Conservation (phyloP, 2,888 invertebrate species). For the Mythimna impura region DNA sequence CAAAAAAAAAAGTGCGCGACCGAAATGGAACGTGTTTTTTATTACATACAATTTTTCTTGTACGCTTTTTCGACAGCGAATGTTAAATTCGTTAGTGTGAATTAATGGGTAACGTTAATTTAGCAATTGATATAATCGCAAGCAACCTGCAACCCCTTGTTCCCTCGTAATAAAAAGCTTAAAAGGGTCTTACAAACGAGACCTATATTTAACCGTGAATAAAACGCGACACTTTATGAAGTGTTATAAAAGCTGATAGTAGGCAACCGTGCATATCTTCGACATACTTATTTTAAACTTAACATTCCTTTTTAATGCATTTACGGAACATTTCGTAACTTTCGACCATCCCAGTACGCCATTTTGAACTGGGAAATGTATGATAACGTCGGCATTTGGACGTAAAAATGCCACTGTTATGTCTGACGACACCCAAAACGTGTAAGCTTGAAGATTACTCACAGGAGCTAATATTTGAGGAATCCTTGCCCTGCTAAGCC, state of each 20-base stretch:
- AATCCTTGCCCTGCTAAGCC: slow-evolving; percentile 71
- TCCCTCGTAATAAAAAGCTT: slow-evolving; percentile 22
- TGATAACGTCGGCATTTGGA: slow-evolving; percentile 67
- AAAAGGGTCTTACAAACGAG: slow-evolving; percentile 13
- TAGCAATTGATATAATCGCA: slow-evolving; percentile 27
- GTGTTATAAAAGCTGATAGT: slow-evolving; percentile 47
- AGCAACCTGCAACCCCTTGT: slow-evolving; percentile 18
- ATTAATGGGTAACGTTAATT: slow-evolving; percentile 37
- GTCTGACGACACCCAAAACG: slow-evolving; percentile 65
- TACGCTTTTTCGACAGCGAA: slow-evolving; percentile 11
- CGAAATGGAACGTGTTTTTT: slow-evolving; percentile 47
- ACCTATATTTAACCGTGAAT: slow-evolving; percentile 33
- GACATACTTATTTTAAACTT: slow-evolving; percentile 24
- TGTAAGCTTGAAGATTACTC: slow-evolving; percentile 71
- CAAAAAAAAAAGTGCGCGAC: slow-evolving; percentile 11
- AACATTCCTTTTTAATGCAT: slow-evolving; percentile 32
- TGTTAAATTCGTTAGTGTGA: slow-evolving; percentile 31
- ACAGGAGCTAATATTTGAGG: slow-evolving; percentile 86
- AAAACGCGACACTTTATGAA: slow-evolving; percentile 35
- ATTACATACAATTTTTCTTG: slow-evolving; percentile 27
- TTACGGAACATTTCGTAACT: slow-evolving; percentile 60
- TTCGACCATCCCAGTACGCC: slow-evolving; percentile 43
- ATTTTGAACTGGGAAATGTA: slow-evolving; percentile 45
- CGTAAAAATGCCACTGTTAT: slow-evolving; percentile 69
- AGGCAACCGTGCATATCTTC: slow-evolving; percentile 27